Conservation (phyloP, 2,113 vertebrate genomes). For the Hippocampus abdominalis region DNA sequence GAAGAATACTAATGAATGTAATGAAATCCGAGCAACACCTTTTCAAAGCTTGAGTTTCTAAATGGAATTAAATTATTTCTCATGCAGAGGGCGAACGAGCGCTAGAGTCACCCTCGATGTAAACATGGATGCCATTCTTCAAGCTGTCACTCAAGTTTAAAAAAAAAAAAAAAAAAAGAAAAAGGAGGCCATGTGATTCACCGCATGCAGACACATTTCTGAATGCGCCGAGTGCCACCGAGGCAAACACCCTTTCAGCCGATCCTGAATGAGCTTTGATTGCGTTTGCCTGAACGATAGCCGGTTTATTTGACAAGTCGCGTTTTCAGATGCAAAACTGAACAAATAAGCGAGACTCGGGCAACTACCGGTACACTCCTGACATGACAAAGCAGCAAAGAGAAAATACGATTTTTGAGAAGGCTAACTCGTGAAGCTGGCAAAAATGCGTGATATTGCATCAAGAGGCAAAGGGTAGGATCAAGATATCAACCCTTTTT, state of each 20-base stretch:
- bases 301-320: constrained; percentile 29
- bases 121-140: neutral
- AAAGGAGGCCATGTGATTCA: constrained; percentile 7
- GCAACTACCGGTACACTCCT: constrained; percentile 1
- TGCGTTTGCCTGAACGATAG: constrained; percentile 31
- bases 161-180: constrained; percentile 10
- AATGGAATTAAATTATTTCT: neutral
- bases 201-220: constrained; percentile 13
- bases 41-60: neutral
- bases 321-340: constrained; percentile 65
- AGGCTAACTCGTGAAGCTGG: constrained; percentile 37
- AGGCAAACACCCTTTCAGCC: constrained; percentile 31
- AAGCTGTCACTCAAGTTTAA: neutral
- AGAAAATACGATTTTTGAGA: constrained; percentile 5
- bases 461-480: constrained; percentile 24
- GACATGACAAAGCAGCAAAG: neutral
- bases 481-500: constrained; percentile 24
- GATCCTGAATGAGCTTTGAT: constrained; percentile 47
- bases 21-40: neutral
- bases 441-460: constrained; percentile 35
- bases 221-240: constrained; percentile 11
- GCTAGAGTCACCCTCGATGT: neutral
- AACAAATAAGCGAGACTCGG: constrained; percentile 37
- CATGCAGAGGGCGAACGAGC: neutral
- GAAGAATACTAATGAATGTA: neutral